Percentiles rank a stretch among this genome's conserved stretches.
Evolutionary conservation across 2,113 vertebrate species (phyloP).

Genomic region (Dromiciops gliroides): DNA sequence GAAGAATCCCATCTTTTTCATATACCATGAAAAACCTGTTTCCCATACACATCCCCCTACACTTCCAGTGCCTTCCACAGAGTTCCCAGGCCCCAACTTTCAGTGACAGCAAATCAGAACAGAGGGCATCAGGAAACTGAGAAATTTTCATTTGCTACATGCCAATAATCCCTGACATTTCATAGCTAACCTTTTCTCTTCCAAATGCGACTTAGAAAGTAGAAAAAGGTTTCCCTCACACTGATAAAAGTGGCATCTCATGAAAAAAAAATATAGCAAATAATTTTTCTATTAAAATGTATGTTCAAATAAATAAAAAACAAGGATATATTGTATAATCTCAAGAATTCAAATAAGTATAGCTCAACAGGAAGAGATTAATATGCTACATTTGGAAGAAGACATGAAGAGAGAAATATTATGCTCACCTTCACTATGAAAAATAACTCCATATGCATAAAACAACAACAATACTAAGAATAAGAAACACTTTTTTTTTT

Average conservation of each 20-base stretch:
- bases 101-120: background rate
- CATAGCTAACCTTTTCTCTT: background rate
- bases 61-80: background rate
- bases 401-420: background rate
- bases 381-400: background rate
- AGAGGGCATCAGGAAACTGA: background rate
- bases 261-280: background rate
- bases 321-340: background rate
- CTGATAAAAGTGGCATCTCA: background rate
- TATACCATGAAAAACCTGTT: background rate
- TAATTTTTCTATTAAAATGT: background rate
- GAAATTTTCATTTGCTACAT: background rate
- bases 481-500: background rate
- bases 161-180: background rate
- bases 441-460: background rate
- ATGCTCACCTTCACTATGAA: background rate
- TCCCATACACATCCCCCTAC: background rate
- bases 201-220: background rate
- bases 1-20: background rate
- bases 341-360: background rate
- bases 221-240: background rate
- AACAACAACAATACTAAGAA: background rate
- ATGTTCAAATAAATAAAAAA: background rate
- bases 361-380: background rate
- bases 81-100: background rate